phyloP scores from a whole-genome alignment of 2,113 vertebrate genomes.

The Oxygymnocypris stewartii region DNA sequence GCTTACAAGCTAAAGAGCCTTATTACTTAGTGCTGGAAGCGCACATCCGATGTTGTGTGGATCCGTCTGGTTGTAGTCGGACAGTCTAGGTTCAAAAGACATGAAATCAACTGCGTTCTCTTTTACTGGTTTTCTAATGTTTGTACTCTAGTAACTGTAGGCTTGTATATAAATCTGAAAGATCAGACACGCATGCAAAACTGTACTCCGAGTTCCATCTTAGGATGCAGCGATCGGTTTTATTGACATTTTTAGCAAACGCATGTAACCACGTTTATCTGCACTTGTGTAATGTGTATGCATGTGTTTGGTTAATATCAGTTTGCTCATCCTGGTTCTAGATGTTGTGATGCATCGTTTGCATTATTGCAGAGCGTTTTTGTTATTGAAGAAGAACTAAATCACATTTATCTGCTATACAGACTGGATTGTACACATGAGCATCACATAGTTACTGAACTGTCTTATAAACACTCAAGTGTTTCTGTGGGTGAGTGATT shows the following conservation, averaged over 20 bases:
- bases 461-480: slow-evolving; percentile 45
- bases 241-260: slow-evolving; percentile 64
- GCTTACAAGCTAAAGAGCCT: too few species aligned
- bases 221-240: slow-evolving; percentile 51
- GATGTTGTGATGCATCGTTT: slow-evolving; percentile 23
- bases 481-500: slow-evolving; percentile 30
- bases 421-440: slow-evolving; percentile 13
- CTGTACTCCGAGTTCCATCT: slow-evolving; percentile 39
- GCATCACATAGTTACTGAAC: slow-evolving; percentile 12
- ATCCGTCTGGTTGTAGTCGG: not conserved
- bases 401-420: slow-evolving; percentile 33
- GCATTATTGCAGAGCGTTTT: slow-evolving; percentile 49
- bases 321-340: slow-evolving; percentile 34
- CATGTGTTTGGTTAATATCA: slow-evolving; percentile 47
- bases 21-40: slow-evolving; percentile 25
- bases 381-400: slow-evolving; percentile 15
- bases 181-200: slow-evolving; percentile 64
- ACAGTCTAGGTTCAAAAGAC: slow-evolving; percentile 39
- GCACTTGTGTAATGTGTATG: slow-evolving; percentile 49
- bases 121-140: slow-evolving; percentile 39
- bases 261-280: slow-evolving; percentile 64
- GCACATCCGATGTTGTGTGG: not conserved
- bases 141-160: slow-evolving; percentile 14
- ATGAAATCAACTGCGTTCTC: slow-evolving; percentile 31
- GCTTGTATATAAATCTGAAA: slow-evolving; percentile 48